A percentile compares a stretch with the other conserved stretches of the same genome.
Conservation (phyloP, 2,113 vertebrate genomes). For the Anseranas semipalmata region DNA sequence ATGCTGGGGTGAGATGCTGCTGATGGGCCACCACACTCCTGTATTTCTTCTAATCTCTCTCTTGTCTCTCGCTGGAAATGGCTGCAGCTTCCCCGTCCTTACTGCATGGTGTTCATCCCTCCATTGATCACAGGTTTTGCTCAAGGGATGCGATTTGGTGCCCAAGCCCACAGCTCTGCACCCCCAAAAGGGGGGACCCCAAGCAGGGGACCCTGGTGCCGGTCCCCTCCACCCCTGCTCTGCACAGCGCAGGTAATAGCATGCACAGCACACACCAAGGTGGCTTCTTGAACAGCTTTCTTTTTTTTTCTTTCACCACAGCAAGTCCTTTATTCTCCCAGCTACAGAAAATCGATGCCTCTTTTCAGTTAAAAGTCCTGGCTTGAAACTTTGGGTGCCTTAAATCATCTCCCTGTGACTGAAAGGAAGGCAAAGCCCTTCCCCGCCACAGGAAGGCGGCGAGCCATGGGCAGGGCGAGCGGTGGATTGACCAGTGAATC, state of each 20-base stretch:
- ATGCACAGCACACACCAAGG: not conserved
- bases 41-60: not conserved
- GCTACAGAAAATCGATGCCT: constrained; percentile 51
- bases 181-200: not conserved
- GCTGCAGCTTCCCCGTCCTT: fast-evolving
- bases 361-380: constrained; percentile 39
- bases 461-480: not conserved
- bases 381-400: constrained; percentile 15
- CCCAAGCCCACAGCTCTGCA: not conserved
- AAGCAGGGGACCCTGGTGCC: fast-evolving
- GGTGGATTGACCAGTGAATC: not conserved
- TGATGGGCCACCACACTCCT: not conserved
- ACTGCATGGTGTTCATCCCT: fast-evolving
- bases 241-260: not conserved
- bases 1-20: not conserved
- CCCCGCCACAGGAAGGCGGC: not conserved
- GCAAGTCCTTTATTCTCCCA: constrained; percentile 31
- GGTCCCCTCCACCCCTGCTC: not conserved
- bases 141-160: not conserved
- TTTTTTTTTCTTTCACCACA: not conserved
- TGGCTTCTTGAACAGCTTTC: not conserved
- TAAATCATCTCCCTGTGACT: constrained; percentile 35
- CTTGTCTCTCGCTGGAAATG: not conserved
- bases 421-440: not conserved
- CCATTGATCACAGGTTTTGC: not conserved